phyloP scores from a whole-genome alignment of 2,797 vertebrate genomes.

The Centroberyx gerrardi region DNA sequence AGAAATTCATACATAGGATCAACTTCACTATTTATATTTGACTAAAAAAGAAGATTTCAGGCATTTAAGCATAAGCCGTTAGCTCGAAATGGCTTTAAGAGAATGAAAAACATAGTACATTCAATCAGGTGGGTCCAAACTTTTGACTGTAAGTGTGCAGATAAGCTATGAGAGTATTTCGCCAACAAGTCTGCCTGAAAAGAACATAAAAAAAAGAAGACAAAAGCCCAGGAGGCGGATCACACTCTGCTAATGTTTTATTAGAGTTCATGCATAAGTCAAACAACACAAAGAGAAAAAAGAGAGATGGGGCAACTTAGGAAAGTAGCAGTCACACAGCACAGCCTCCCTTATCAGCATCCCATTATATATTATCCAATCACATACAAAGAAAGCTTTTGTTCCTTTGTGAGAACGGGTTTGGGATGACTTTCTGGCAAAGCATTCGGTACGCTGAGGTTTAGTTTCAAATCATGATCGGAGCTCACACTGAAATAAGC shows the following conservation, averaged over 20 bases:
- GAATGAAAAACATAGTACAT: no score
- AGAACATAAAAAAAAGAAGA: slow-evolving; percentile 19
- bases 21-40: no score
- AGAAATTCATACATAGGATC: no score
- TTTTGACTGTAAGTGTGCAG: no score
- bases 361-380: slow-evolving; percentile 41
- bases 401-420: slow-evolving; percentile 39
- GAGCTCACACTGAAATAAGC: slow-evolving; percentile 51
- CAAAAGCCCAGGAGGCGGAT: slow-evolving; percentile 35
- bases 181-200: neutral
- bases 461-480: slow-evolving; percentile 42
- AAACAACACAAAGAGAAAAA: slow-evolving; percentile 85
- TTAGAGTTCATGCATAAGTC: slow-evolving; percentile 90
- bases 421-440: slow-evolving; percentile 35
- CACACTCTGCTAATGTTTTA: slow-evolving; percentile 86
- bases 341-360: slow-evolving; percentile 58
- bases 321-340: slow-evolving; percentile 77
- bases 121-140: no score
- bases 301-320: slow-evolving; percentile 72
- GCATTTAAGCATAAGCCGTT: no score
- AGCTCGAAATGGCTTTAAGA: no score
- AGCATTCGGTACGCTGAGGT: slow-evolving; percentile 1
- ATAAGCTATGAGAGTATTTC: no score
- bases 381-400: slow-evolving; percentile 40
- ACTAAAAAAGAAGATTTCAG: no score